Evolutionary conservation across 37 sponge, comb jelly and placozoan genomes (phyloP).

Genomic region (Halisarca cf. caerulea): DNA sequence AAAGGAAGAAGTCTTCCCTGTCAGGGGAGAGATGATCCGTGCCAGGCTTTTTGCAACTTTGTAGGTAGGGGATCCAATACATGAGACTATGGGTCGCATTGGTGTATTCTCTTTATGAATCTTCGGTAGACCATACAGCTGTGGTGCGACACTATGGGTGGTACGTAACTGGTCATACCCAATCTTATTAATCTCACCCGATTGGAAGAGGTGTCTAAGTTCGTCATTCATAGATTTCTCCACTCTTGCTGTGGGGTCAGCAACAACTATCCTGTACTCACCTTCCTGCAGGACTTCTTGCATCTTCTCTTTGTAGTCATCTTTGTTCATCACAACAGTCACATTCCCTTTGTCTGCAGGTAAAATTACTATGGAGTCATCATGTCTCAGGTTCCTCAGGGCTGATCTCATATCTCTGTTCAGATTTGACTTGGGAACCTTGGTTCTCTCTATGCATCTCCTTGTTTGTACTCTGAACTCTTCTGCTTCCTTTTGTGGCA

Average conservation of each 20-base stretch:
- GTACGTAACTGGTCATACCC: neutral
- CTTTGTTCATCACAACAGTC: slow-evolving; percentile 20
- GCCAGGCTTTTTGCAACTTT: neutral
- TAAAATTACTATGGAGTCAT: neutral
- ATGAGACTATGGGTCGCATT: slow-evolving; percentile 10
- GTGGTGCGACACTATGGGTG: slow-evolving; percentile 7
- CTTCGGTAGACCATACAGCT: slow-evolving; percentile 21
- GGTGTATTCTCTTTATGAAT: neutral
- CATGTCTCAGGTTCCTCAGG: neutral
- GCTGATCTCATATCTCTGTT: neutral
- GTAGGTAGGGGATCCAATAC: neutral
- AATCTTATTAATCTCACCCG: neutral
- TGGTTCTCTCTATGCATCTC: neutral
- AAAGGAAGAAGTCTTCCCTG: slow-evolving; percentile 4
- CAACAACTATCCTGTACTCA: neutral
- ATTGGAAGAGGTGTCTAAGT: neutral
- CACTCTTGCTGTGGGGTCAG: neutral
- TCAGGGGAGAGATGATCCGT: neutral
- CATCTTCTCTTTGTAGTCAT: slow-evolving; percentile 9
- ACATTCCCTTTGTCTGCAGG: slow-evolving; percentile 21
- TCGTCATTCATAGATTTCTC: neutral
- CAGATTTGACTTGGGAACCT: slow-evolving; percentile 7
- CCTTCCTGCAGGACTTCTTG: neutral
- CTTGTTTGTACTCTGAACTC: neutral
- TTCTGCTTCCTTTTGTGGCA: neutral